These are phyloP conservation scores for Acanthurus leucopareius DNA, from an alignment of 2,797 vertebrate species.

Conservation along the genomic window DNA sequence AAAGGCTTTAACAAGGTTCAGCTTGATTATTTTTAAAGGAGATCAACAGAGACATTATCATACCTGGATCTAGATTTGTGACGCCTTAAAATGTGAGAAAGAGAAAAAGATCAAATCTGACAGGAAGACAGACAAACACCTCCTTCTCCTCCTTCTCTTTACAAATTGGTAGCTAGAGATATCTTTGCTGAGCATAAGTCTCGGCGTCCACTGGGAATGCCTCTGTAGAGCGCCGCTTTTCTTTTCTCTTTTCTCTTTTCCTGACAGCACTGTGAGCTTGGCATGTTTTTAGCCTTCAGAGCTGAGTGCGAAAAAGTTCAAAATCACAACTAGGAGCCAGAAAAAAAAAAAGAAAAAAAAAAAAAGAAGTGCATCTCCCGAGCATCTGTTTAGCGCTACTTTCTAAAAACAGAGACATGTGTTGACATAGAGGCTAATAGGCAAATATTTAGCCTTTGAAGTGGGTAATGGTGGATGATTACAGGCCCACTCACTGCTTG, in stretches of 20 bases:
- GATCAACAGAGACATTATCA: background rate
- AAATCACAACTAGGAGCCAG: slow-evolving; percentile 45
- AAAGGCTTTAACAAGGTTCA: background rate
- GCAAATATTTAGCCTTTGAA: slow-evolving; percentile 59
- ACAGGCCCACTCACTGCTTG: slow-evolving; percentile 36
- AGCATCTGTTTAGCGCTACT: slow-evolving; percentile 47
- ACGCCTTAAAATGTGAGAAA: slow-evolving; percentile 18
- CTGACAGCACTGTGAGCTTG: slow-evolving; percentile 59
- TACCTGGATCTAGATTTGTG: slow-evolving; percentile 10
- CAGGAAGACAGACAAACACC: slow-evolving; percentile 46
- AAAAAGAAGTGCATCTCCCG: slow-evolving; percentile 39
- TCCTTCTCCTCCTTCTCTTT: slow-evolving; percentile 40
- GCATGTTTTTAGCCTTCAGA: slow-evolving; percentile 58
- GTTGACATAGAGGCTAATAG: slow-evolving; percentile 48
- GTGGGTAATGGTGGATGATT: slow-evolving; percentile 61
- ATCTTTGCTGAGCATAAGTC: slow-evolving; percentile 48
- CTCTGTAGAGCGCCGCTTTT: slow-evolving; percentile 45
- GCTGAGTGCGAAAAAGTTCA: slow-evolving; percentile 49
- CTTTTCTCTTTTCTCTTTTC: slow-evolving; percentile 30
- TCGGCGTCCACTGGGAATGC: slow-evolving; percentile 64
- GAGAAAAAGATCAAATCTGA: slow-evolving; percentile 29
- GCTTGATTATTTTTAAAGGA: slow-evolving; percentile 8
- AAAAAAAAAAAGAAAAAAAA: slow-evolving; percentile 37
- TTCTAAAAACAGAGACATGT: slow-evolving; percentile 5
- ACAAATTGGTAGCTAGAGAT: slow-evolving; percentile 70